Evolutionary conservation across 2,888 invertebrate genomes (phyloP).

Genomic region (Oxyscelio sp.): DNA sequence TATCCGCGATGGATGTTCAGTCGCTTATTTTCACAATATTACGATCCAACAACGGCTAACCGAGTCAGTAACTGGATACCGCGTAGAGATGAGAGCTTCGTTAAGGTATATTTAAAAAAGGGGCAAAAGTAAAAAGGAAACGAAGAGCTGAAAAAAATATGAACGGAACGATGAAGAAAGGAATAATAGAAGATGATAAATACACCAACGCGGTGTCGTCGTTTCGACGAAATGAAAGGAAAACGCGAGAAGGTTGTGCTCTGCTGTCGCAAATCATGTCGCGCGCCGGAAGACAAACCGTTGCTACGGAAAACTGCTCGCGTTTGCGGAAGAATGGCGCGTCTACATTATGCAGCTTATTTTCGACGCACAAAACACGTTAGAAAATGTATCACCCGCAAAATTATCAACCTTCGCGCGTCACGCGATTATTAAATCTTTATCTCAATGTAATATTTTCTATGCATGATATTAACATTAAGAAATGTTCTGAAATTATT

Average conservation of each 20-base stretch:
- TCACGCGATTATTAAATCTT: conserved; percentile 37
- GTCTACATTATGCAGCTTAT: conserved; percentile 53
- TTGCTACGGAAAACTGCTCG: conserved; percentile 54
- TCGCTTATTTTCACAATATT: conserved; percentile 80
- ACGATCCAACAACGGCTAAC: conserved; percentile 67
- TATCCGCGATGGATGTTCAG: conserved; percentile 76
- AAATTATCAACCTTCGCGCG: conserved; percentile 41
- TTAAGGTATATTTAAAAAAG: conserved; percentile 54
- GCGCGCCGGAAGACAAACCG: conserved; percentile 57
- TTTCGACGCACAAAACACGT: conserved; percentile 47
- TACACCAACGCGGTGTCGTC: conserved; percentile 29
- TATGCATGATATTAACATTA: too few species aligned
- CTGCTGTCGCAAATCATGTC: conserved; percentile 65
- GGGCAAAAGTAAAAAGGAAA: conserved; percentile 9
- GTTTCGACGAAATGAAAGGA: conserved; percentile 68
- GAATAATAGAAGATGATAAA: conserved; percentile 60
- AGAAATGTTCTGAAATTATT: too few species aligned
- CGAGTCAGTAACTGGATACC: conserved; percentile 62
- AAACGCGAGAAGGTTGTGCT: conserved; percentile 62
- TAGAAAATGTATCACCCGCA: conserved; percentile 39
- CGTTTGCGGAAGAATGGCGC: conserved; percentile 44
- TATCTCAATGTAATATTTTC: too few species aligned
- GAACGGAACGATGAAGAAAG: conserved; percentile 16
- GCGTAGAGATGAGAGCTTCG: conserved; percentile 63
- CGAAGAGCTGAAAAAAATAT: conserved; percentile 50